phyloP scores from a whole-genome alignment of 2,797 vertebrate species.

The Enteromius unitaeniatus region DNA sequence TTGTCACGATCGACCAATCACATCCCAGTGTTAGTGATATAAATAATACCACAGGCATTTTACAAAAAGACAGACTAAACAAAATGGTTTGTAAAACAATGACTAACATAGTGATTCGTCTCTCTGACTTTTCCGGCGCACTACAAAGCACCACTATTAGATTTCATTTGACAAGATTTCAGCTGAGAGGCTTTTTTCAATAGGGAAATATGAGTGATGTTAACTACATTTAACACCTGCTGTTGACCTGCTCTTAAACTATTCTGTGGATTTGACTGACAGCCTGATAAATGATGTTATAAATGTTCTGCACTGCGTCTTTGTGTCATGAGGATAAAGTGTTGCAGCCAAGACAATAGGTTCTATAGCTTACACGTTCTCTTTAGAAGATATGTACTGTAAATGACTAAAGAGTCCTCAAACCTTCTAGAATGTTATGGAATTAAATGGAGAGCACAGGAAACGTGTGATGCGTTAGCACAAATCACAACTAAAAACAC shows the following conservation, averaged over 20 bases:
- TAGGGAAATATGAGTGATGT: not conserved
- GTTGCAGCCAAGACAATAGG: not conserved
- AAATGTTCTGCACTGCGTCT: not conserved
- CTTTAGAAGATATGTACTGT: not conserved
- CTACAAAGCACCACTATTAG: not conserved
- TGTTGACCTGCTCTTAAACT: conserved; percentile 16
- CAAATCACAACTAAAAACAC: not conserved
- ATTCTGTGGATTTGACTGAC: conserved; percentile 15
- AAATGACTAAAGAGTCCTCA: not conserved
- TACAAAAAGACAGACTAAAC: conserved; percentile 23
- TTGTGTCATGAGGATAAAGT: conserved; percentile 13
- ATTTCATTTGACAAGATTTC: conserved; percentile 3
- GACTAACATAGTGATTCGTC: not conserved
- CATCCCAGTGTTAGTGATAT: not conserved
- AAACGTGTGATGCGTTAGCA: not conserved
- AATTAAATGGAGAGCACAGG: not conserved
- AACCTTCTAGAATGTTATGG: not conserved
- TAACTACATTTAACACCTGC: not conserved
- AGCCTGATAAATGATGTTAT: not conserved
- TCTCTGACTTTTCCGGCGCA: not conserved
- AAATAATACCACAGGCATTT: conserved; percentile 16
- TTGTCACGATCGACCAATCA: conserved; percentile 10
- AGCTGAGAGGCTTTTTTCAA: conserved; percentile 2
- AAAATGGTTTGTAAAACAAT: conserved; percentile 26
- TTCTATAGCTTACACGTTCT: not conserved